Base-by-base conservation (phyloP, 64 coral and sea anemone genomes). In the Pocillopora damicornis region DNA sequence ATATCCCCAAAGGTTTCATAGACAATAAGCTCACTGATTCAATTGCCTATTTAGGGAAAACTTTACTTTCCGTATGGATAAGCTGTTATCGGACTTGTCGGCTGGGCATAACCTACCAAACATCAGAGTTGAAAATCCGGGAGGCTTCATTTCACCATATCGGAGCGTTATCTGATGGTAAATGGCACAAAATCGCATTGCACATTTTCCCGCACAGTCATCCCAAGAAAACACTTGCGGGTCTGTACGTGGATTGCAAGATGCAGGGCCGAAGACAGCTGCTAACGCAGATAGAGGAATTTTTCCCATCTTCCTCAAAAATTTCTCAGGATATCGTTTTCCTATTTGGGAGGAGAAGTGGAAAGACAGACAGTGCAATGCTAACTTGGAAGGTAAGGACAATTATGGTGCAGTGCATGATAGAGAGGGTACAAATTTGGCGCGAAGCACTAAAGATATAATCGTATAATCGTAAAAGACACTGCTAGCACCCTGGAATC, bases 161-260 rank as follows among this genome's bases (percentile, higher is more conserved):
- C n/a, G 60, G 62, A 13, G 37, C 87, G 59, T 5, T 92, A 73
- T 92, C 83, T 1, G 83, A 92, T 59, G 75, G 83, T 34, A 68
- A 42, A 59, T 92, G 90, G 90, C 90, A 92, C 62, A 92, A 87
- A 25, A 87, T 92, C 23, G 76, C 74, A 1, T 38, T 92, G 11
- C 61, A 87, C 23, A 60, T 92, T 38, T 85, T 72, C 37, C 63
- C 75, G 66, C 63, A 86, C 82, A 78, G 76, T 35, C 83, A 86
- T 14, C 61, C 14, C 5, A 16, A 61, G 30, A 78, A 87, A 92
- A 63, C 82, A 79, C 56, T 65, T 13, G 90, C 79, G 10, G 82
- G 73, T 2, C 56, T 92, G 60, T 92, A 57, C n/a, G 69, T 87
- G 8, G 90, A 92, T 67, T 92, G 90, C 11, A 87, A 75, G 51